Base-by-base conservation (phyloP, 1,140 invertebrate species). In the Zaprionus vittiger region DNA sequence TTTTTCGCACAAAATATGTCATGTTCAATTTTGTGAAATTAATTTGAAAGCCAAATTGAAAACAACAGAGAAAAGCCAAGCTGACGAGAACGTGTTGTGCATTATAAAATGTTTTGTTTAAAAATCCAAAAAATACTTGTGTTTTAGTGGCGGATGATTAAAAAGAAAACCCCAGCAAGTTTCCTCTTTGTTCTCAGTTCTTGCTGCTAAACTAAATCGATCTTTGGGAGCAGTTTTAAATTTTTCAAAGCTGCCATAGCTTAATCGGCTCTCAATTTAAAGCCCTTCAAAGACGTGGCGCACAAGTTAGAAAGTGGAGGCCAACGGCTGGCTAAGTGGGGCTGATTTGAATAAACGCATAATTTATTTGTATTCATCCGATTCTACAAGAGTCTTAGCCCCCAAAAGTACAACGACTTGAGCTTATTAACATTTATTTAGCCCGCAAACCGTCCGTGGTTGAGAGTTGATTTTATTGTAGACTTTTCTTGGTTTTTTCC, bases 391-490 rank as follows among this genome's bases (percentile, higher is more conserved):
- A 64, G 59, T 54, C 57, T 73, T 65, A 75, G 73, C 24, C 60
- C 54, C 56, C 47, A 69, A 61, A 52, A 77, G 82, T 72, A 72
- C 82, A 85, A 72, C 81, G 83, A 83, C 81, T 89, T 59, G 78
- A 62, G 81, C 84, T 84, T 80, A 89, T 83, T 87, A 83, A 73
- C 83, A 87, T 87, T 87, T 87, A 74, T 89, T 89, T 79, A 62
- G 77, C 77, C 62, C 61, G 34, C 73, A 71, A 71, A 59, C 60
- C 73, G 63, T 20, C 57, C 38, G 71, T 77, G 59, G 63, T 62
- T 37, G 62, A 55, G 31, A 34, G 31, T 57, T 56, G 38, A 66
- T 37, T 66, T 73, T 73, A 26, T 73, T 31, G 37, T 64, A 31
- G 65, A 54, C 38, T 67, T 37, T 49, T 49, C 38, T 59, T 67